Evolutionary conservation across 2,797 vertebrate species (phyloP), one percentile per base, ranked within the genome.

Genomic region (Neosilurus mollespiculum): DNA sequence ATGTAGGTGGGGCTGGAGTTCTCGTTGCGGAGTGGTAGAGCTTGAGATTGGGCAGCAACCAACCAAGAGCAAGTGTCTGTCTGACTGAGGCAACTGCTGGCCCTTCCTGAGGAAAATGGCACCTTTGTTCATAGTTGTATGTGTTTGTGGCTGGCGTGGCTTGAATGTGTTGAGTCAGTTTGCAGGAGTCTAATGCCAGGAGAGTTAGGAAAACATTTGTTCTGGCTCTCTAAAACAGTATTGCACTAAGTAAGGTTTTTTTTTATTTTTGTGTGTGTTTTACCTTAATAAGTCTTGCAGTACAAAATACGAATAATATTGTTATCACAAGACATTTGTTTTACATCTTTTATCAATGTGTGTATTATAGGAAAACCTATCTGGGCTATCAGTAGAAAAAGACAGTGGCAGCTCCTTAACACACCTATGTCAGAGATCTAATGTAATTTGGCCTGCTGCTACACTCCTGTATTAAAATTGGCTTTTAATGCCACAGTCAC

Each of bases 101-200:
- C 93, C 94, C 93, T 93, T 94, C 92, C 92, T 93, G 92, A 93
- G 91, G 91, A 94, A 94, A 95, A 95, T 94, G 91, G 91, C 91
- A 94, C 93, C 93, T 95, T 95, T 95, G 94, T 95, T 94, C 91
- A 81, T 90, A 92, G 90, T 93, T 94, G 94, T 92, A 89, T 93
- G 91, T 92, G 91, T 93, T 59, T 77, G 56, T 76, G 73, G 91
- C 86, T 88, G 87, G 91, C 89, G 73, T 76, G 73, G 16, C 34
- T 2, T 56, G 16, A 30, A 49, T 9, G 53, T 6, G 53, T 30
- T 30, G 51, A 30, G 51, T 26, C 43, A 9, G 67, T 76, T 26
- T 76, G 18, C 11, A 59, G 30, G 30, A 37, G 20, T 1, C 14
- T 59, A 77, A 77, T 59, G 26, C 24, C n/a, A 56, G 30, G 30